Evolutionary conservation across 1,140 invertebrate genomes (phyloP).

Genomic region (Lamellibrachia luymesi): DNA sequence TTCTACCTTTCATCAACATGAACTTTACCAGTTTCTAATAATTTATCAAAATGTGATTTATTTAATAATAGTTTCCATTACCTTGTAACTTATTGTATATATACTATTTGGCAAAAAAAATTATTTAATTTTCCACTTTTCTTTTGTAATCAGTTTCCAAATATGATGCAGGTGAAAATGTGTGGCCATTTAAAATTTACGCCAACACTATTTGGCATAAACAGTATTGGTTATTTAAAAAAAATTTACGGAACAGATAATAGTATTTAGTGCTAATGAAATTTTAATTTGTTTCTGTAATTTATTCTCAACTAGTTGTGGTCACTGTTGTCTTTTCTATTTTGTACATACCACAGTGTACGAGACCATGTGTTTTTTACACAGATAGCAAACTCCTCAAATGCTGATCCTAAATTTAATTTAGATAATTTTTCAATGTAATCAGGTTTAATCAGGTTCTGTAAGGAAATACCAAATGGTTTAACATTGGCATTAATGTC

Average conservation of each 20-base stretch:
- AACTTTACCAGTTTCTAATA: neutral
- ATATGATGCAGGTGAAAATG: neutral
- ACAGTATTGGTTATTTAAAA: neutral
- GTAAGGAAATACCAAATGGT: neutral
- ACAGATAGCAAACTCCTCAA: neutral
- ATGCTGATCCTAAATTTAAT: neutral
- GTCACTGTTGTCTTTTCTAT: too few relatives aligned
- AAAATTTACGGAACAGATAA: neutral
- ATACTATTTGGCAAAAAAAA: too few relatives aligned
- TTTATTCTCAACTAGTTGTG: neutral
- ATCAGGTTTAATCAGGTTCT: neutral
- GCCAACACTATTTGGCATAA: neutral
- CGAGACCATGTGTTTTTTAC: too few relatives aligned
- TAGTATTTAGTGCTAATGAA: neutral
- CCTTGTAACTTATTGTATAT: too few relatives aligned
- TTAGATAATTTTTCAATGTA: neutral
- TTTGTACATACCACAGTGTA: too few relatives aligned
- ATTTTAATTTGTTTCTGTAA: neutral
- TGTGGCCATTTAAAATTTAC: neutral
- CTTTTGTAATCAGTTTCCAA: neutral
- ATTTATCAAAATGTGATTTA: neutral
- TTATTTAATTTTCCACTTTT: too few relatives aligned
- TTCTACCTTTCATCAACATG: neutral
- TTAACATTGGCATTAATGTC: neutral
- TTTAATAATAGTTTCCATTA: neutral